These are phyloP conservation scores for Siniperca undulata DNA, from an alignment of 2,797 vertebrate genomes.

Conservation along the genomic window DNA sequence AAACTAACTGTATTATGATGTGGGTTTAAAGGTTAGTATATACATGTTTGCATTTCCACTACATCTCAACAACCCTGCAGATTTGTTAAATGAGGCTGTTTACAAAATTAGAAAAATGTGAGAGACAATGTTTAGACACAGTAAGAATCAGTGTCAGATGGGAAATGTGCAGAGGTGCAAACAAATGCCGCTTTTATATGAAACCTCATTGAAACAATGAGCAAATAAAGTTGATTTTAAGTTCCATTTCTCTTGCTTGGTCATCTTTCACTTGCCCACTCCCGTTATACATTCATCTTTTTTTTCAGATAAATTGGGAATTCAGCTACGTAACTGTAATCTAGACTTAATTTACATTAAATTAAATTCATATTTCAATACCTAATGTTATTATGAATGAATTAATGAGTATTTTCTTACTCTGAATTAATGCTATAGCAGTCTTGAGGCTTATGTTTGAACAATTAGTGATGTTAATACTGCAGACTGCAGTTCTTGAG, in stretches of 20 bases:
- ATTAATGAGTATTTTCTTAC: too few species aligned
- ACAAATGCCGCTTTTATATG: too few species aligned
- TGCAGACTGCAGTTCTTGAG: not conserved
- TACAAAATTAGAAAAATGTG: not conserved
- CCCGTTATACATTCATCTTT: not conserved
- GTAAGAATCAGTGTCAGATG: not conserved
- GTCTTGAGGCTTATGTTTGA: too few species aligned
- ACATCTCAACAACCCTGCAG: not conserved
- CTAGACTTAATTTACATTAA: not conserved
- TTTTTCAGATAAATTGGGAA: too few species aligned
- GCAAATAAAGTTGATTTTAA: not conserved
- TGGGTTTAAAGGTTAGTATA: not conserved
- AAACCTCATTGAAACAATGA: not conserved
- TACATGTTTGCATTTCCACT: not conserved
- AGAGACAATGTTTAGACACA: not conserved
- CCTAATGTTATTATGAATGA: not conserved
- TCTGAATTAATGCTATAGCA: too few species aligned
- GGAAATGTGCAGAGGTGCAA: too few species aligned
- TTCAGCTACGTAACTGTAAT: not conserved
- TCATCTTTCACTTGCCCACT: not conserved
- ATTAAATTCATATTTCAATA: too few species aligned
- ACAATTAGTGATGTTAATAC: not conserved
- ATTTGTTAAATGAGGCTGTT: not conserved
- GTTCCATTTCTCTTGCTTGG: not conserved
- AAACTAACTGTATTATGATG: not conserved